Conservation (phyloP, 2,888 invertebrate species). For the Phalera bucephala region DNA sequence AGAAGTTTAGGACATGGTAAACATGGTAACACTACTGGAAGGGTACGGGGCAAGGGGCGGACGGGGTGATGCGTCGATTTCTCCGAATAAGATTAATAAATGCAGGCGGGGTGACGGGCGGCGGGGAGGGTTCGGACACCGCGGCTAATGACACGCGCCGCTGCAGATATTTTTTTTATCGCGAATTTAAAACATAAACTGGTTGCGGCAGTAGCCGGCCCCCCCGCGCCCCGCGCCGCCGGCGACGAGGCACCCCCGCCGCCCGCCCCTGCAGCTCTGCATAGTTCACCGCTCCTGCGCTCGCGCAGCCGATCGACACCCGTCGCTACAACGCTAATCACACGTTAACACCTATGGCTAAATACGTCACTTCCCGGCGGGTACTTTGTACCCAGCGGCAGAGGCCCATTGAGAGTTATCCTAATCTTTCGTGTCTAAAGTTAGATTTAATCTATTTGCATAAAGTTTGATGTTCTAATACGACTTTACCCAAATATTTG, state of each 20-base stretch:
- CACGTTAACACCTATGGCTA: conserved; percentile 33
- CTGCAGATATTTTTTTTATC: conserved; percentile 76
- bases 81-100: conserved; percentile 80
- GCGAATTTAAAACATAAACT: conserved; percentile 76
- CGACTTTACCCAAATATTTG: too few relatives aligned
- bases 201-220: conserved; percentile 51
- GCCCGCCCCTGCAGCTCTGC: conserved; percentile 36
- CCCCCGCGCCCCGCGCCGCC: conserved; percentile 29
- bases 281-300: conserved; percentile 53
- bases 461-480: conserved; percentile 14
- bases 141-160: conserved; percentile 78
- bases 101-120: conserved; percentile 53
- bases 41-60: conserved; percentile 19
- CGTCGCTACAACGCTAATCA: conserved; percentile 43
- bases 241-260: conserved; percentile 21
- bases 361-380: conserved; percentile 10
- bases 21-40: conserved; percentile 22
- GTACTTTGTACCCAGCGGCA: conserved; percentile 1
- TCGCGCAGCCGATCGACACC: conserved; percentile 39
- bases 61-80: conserved; percentile 71
- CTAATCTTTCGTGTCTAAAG: conserved; percentile 17
- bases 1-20: too few relatives aligned
- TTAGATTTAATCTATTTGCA: conserved; percentile 19
- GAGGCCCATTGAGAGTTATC: conserved; percentile 13
- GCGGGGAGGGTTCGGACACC: conserved; percentile 34